Percentiles rank a stretch among this genome's conserved stretches.
phyloP scores from a whole-genome alignment of 2,113 vertebrate species.

The Oryzias curvinotus region DNA sequence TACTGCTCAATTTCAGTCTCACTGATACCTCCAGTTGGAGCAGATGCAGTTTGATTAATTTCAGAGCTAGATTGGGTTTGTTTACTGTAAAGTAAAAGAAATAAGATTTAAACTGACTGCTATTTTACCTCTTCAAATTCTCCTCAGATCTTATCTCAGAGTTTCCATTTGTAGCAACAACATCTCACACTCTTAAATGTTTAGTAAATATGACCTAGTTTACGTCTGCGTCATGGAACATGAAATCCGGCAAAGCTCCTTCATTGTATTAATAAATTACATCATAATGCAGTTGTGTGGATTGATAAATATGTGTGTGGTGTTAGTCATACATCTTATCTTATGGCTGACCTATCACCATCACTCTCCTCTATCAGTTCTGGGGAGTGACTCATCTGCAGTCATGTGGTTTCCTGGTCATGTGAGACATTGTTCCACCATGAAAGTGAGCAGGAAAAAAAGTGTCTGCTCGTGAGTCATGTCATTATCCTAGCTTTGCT shows the following conservation, averaged over 20 bases:
- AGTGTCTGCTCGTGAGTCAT: constrained; percentile 48
- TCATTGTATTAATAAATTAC: constrained; percentile 11
- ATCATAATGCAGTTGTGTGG: neutral
- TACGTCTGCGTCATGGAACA: neutral
- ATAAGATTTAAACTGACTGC: neutral
- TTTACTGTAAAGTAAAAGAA: neutral
- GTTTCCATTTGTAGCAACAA: constrained; percentile 14
- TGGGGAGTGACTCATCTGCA: constrained; percentile 16
- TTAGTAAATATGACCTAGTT: constrained; percentile 23
- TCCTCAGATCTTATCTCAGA: constrained; percentile 14
- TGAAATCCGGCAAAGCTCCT: neutral
- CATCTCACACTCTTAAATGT: constrained; percentile 3
- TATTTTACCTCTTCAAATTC: neutral
- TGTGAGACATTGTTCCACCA: constrained; percentile 17
- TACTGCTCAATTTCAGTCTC: too few relatives aligned
- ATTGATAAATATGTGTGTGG: neutral
- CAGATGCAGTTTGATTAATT: neutral
- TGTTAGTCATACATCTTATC: constrained; percentile 23
- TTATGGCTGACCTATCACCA: neutral
- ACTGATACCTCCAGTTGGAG: neutral
- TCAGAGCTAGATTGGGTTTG: neutral
- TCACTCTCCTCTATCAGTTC: constrained; percentile 4
- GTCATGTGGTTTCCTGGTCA: constrained; percentile 23
- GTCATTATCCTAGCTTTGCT: constrained; percentile 37
- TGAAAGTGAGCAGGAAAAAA: constrained; percentile 1